Conservation (phyloP, 2,797 vertebrate genomes). For the Cottoperca gobio region DNA sequence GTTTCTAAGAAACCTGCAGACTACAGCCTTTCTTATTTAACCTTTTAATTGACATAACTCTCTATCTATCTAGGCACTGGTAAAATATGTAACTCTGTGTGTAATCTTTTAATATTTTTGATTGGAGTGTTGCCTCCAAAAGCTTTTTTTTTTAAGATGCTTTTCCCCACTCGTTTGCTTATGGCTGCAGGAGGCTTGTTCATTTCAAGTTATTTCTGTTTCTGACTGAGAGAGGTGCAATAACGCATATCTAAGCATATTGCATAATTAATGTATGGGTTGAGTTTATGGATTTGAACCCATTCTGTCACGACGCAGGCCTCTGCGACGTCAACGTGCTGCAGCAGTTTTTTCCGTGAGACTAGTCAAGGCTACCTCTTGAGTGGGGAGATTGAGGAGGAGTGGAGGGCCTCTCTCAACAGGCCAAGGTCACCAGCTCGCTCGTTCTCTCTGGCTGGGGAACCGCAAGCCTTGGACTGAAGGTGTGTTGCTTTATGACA, state of each 20-base stretch:
- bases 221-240: constrained; percentile 1
- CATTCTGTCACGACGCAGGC: constrained; percentile 49
- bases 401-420: constrained; percentile 54
- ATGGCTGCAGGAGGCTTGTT: constrained; percentile 7
- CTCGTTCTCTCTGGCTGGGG: constrained; percentile 18
- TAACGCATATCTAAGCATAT: constrained; percentile 9
- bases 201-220: constrained; percentile 16
- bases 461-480: constrained; percentile 47
- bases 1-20: constrained; percentile 32
- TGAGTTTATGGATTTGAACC: constrained; percentile 53
- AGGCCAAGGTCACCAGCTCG: constrained; percentile 59
- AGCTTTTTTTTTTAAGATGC: background rate
- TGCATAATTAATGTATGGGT: constrained; percentile 51
- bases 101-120: constrained; percentile 14
- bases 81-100: background rate
- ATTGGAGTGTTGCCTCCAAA: background rate
- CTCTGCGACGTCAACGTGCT: background rate
- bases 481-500: constrained; percentile 49
- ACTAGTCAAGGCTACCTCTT: constrained; percentile 42
- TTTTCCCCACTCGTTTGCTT: constrained; percentile 6
- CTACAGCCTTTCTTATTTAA: no score
- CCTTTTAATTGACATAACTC: no score
- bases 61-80: no score
- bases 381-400: constrained; percentile 53
- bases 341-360: constrained; percentile 41